Evolutionary conservation across 2,113 vertebrate genomes (phyloP).

Genomic region (Hypanus sabinus): DNA sequence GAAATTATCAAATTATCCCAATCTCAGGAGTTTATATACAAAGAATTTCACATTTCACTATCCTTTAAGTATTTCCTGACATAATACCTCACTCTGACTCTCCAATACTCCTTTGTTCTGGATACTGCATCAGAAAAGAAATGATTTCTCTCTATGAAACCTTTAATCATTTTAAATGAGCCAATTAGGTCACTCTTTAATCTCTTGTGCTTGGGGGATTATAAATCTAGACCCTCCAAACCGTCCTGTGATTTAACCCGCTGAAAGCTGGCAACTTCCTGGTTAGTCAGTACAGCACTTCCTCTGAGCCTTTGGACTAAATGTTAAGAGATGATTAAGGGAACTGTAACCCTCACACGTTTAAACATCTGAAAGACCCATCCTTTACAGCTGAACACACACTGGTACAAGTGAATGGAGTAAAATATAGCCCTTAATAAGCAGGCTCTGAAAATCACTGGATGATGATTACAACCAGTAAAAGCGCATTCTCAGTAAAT

Average conservation of each 20-base stretch:
- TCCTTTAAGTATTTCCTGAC: not conserved
- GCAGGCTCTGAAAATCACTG: not conserved
- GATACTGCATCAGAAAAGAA: not conserved
- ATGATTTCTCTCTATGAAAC: not conserved
- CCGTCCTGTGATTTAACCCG: not conserved
- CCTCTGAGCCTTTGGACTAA: not conserved
- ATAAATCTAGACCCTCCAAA: not conserved
- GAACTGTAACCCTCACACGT: not conserved
- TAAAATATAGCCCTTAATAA: not conserved
- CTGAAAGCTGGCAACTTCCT: too few species aligned
- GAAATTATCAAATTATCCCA: not conserved
- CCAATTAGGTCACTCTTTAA: not conserved
- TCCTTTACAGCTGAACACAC: not conserved
- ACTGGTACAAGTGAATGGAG: too few species aligned
- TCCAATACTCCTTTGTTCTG: not conserved
- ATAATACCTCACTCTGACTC: not conserved
- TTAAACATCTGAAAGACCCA: not conserved
- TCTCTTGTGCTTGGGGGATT: not conserved
- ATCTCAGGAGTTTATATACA: not conserved
- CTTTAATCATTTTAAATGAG: not conserved
- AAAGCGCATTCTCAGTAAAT: constrained; percentile 33
- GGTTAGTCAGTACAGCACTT: not conserved
- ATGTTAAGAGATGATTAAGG: not conserved
- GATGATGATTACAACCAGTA: not conserved
- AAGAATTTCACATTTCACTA: not conserved